A percentile compares a stretch with the other conserved stretches of the same genome.
Evolutionary conservation across 2,888 invertebrate genomes (phyloP).

Genomic region (Thereva nobilitata): DNA sequence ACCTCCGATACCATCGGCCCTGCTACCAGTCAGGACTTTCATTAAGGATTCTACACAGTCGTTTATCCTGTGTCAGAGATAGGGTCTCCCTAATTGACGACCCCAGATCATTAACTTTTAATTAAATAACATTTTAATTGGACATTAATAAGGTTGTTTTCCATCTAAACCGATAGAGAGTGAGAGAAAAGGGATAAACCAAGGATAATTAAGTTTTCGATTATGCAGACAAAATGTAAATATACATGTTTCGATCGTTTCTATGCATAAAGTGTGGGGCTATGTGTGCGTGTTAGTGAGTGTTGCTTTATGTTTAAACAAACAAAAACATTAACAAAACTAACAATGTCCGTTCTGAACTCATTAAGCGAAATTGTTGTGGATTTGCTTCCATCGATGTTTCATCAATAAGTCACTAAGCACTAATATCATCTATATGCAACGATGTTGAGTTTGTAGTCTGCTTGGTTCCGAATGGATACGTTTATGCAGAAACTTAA

Average conservation of each 20-base stretch:
- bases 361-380: no score
- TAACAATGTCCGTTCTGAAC: no score
- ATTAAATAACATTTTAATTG: conserved; percentile 32
- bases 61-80: neutral
- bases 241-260: neutral
- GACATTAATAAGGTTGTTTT: conserved; percentile 28
- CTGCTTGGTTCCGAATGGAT: no score
- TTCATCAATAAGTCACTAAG: no score
- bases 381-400: no score
- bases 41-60: conserved; percentile 3
- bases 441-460: no score
- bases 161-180: neutral
- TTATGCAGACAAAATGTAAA: neutral
- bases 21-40: conserved; percentile 4
- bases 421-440: no score
- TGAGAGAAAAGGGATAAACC: conserved; percentile 15
- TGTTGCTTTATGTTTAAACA: no score
- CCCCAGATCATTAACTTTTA: conserved; percentile 26
- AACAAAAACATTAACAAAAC: no score
- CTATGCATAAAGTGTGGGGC: neutral
- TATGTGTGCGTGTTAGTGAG: no score
- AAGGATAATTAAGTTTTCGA: conserved; percentile 20
- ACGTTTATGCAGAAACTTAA: no score
- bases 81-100: conserved; percentile 9
- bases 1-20: neutral